phyloP scores from a whole-genome alignment of 2,113 vertebrate genomes.

The Copsychus sechellarum region DNA sequence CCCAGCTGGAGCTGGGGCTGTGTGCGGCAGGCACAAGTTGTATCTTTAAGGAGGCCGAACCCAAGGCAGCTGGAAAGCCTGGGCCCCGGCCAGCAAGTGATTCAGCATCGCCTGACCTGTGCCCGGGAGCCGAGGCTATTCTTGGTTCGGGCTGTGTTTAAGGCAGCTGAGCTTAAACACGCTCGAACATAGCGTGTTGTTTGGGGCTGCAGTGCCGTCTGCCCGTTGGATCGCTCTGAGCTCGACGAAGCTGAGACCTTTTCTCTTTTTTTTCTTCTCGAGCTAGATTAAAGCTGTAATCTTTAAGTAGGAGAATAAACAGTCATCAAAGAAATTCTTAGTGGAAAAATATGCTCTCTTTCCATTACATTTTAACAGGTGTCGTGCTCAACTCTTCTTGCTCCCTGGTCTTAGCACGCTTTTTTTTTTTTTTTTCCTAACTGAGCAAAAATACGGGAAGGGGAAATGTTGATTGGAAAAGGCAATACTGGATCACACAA shows the following conservation, averaged over 20 bases:
- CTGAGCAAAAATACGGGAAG: not conserved
- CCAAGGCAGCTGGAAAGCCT: constrained; percentile 16
- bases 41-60: not conserved
- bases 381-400: not conserved
- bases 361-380: not conserved
- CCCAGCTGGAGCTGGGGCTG: not conserved
- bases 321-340: not conserved
- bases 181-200: accelerated
- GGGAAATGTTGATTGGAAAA: not conserved
- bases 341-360: not conserved
- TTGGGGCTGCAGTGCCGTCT: not conserved
- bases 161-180: not conserved
- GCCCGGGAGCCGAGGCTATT: constrained; percentile 9
- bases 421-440: not conserved
- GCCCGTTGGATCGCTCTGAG: accelerated
- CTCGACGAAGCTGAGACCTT: not conserved
- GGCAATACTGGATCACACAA: not conserved
- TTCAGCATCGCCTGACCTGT: constrained; percentile 54
- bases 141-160: not conserved
- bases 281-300: not conserved
- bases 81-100: constrained; percentile 37
- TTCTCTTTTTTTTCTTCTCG: not conserved
- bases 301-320: not conserved
- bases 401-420: not conserved
- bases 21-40: too few species aligned